Percentiles rank a stretch among this genome's conserved stretches.
phyloP scores from a whole-genome alignment of 2,113 vertebrate genomes.

The Excalfactoria chinensis region DNA sequence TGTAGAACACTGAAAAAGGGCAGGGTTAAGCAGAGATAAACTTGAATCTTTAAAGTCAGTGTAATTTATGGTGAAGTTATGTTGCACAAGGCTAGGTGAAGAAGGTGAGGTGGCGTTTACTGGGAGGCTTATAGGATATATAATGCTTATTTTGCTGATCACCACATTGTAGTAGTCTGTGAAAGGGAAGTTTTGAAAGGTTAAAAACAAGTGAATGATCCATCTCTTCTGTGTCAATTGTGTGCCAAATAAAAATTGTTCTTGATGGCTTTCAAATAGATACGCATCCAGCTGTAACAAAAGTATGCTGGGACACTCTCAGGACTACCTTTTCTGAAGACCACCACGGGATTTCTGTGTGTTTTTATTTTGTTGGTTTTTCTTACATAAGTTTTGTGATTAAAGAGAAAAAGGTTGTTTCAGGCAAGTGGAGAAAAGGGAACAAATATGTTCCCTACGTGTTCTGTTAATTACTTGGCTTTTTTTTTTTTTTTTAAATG shows the following conservation, averaged over 20 bases:
- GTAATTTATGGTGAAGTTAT: neutral
- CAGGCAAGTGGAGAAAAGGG: neutral
- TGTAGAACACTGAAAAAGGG: neutral
- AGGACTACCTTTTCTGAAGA: neutral
- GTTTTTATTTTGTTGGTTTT: neutral
- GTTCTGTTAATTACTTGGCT: neutral
- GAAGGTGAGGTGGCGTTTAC: neutral
- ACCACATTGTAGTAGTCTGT: neutral
- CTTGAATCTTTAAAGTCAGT: neutral
- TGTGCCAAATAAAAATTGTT: neutral
- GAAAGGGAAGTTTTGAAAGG: neutral
- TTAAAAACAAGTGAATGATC: neutral
- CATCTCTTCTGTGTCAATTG: rapidly evolving
- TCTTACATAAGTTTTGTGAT: neutral
- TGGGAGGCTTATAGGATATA: neutral
- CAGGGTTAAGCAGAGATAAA: neutral
- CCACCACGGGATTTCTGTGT: neutral
- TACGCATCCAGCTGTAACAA: neutral
- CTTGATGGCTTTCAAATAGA: neutral
- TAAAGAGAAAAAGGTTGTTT: neutral
- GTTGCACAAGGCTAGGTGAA: neutral
- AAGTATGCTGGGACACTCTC: neutral
- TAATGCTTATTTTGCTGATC: neutral
- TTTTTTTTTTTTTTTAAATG: too few species aligned
- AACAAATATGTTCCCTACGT: neutral